Evolutionary conservation across 1,140 invertebrate genomes (phyloP), one percentile per base, ranked within the genome.

Genomic region (Pogonus chalceus): DNA sequence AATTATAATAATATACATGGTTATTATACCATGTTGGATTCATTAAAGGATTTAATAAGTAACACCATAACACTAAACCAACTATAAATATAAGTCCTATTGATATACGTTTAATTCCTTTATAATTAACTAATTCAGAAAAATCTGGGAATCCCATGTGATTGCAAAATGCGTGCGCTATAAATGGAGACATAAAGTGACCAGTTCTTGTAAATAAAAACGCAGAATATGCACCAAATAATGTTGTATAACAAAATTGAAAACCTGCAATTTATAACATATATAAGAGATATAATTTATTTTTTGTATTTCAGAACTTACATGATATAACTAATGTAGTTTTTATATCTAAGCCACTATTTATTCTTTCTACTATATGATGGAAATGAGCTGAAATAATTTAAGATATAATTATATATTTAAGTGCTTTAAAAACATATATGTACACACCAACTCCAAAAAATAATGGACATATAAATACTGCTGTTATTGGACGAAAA

Each of bases 101-200:
- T 4, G 85, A 69, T 10, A 80, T 69, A 52, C 79, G 76, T 59
- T 88, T 79, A 3, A 78, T 75, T 22, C 80, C 72, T 51, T 81
- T 76, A 62, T 86, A 85, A 20, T 79, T 77, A 37, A 79, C 66
- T 2, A 96, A 74, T 67, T 92, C 90, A 2, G 76, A 75, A 57
- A 96, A 77, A 67, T 95, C 89, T 0, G 93, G 93, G 62, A 96
- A 87, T 21, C 93, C 94, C 89, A 97, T 96, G 67, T 92, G 87
- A 73, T 97, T 96, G 69, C 93, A 97, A 69, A 96, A 95, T 1
- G 90, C 85, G 69, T 96, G 94, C 3, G 84, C 91, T 10, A 92
- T 66, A 58, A 96, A 82, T n/a, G 90, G 87, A 9, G 92, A 89
- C 16, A 85, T 74, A 63, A 96, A 81, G 68, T 96, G 92, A 53